A percentile compares a stretch with the other conserved stretches of the same genome.
phyloP scores from a whole-genome alignment of 2,113 vertebrate genomes.

The Morone saxatilis region DNA sequence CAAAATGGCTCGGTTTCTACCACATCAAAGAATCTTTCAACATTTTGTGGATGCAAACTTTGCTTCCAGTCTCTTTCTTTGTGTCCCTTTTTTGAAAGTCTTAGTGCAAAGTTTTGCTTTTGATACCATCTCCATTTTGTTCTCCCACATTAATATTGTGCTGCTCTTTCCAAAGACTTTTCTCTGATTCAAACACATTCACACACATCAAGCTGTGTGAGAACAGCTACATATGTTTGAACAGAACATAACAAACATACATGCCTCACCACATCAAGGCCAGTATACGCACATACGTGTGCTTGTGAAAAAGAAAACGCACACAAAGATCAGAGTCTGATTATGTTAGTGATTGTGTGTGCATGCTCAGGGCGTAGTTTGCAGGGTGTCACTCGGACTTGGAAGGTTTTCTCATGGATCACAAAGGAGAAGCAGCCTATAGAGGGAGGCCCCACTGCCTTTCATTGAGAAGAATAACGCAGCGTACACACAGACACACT shows the following conservation, averaged over 20 bases:
- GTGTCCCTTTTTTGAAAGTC: conserved; percentile 5
- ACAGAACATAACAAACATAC: conserved; percentile 35
- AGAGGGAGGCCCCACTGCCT: conserved; percentile 67
- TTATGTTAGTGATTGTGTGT: conserved; percentile 40
- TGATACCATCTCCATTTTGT: conserved; percentile 44
- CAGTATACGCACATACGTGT: neutral
- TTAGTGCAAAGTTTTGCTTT: conserved; percentile 44
- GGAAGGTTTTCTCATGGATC: conserved; percentile 66
- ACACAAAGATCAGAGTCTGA: conserved; percentile 10
- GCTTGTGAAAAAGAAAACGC: conserved; percentile 26
- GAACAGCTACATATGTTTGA: conserved; percentile 49
- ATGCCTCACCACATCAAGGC: conserved; percentile 49
- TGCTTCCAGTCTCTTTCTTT: conserved; percentile 34
- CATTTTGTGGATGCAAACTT: conserved; percentile 35
- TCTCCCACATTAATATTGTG: conserved; percentile 16
- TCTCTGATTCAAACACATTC: neutral
- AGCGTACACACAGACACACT: conserved; percentile 20
- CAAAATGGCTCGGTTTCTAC: conserved; percentile 34
- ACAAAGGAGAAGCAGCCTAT: conserved; percentile 69
- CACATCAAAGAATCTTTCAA: conserved; percentile 65
- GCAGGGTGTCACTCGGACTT: conserved; percentile 34
- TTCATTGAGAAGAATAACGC: conserved; percentile 62
- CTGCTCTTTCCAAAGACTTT: conserved; percentile 41
- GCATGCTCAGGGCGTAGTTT: conserved; percentile 23
- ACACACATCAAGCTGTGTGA: conserved; percentile 15